Evolutionary conservation across 2,888 invertebrate genomes (phyloP).

Genomic region (Acanthopleura granulata): DNA sequence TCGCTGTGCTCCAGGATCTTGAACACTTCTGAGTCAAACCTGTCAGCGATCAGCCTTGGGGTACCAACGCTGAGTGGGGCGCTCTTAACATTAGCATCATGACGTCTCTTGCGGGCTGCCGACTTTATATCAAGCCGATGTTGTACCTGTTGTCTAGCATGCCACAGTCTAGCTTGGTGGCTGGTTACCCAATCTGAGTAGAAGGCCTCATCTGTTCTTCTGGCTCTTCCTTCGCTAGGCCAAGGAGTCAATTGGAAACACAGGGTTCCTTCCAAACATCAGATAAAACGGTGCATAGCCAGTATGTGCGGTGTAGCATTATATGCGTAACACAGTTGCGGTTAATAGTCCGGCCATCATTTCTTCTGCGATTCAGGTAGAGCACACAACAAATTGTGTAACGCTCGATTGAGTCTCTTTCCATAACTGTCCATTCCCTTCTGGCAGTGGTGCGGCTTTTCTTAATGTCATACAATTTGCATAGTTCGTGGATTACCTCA

Average conservation of each 20-base stretch:
- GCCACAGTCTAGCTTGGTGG: background rate
- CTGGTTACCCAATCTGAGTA: background rate
- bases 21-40: constrained; percentile 4
- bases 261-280: too few relatives aligned
- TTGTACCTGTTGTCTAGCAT: constrained; percentile 5
- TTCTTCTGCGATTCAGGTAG: too few relatives aligned
- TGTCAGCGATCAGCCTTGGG: constrained; percentile 2
- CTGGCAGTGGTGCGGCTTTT: too few relatives aligned
- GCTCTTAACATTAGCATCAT: constrained; percentile 1
- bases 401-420: too few relatives aligned
- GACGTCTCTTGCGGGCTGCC: background rate
- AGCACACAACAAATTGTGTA: too few relatives aligned
- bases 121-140: constrained; percentile 1
- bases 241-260: background rate
- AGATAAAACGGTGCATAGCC: too few relatives aligned
- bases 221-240: background rate
- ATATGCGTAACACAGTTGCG: too few relatives aligned
- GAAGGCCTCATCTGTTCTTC: background rate
- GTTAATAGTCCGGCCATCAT: too few relatives aligned
- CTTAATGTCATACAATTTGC: too few relatives aligned
- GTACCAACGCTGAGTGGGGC: background rate
- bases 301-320: too few relatives aligned
- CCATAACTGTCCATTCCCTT: too few relatives aligned
- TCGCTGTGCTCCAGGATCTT: constrained; percentile 13
- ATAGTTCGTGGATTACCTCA: too few relatives aligned